Conservation (phyloP, 2,113 vertebrate genomes). For the Craseonycteris thonglongyai region DNA sequence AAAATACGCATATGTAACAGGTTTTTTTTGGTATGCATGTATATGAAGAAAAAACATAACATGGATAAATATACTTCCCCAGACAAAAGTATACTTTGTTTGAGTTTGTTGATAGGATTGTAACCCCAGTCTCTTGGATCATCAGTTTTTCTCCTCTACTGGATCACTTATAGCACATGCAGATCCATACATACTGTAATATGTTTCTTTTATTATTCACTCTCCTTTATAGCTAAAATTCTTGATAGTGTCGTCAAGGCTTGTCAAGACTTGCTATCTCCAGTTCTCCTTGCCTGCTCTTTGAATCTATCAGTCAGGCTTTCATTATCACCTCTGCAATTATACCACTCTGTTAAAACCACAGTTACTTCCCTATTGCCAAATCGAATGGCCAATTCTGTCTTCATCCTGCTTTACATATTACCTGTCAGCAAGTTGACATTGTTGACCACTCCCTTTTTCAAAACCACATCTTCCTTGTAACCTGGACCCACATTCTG, state of each 20-base stretch:
- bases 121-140: background rate
- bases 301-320: background rate
- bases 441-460: background rate
- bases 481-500: background rate
- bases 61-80: background rate
- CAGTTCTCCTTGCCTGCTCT: background rate
- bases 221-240: background rate
- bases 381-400: background rate
- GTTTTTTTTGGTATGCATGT: background rate
- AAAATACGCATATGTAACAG: background rate
- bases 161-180: background rate
- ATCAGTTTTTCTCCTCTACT: background rate
- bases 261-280: background rate
- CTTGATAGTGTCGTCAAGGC: background rate
- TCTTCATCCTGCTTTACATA: background rate
- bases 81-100: background rate
- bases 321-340: background rate
- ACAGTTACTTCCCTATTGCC: background rate
- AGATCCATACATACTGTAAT: background rate
- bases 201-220: background rate
- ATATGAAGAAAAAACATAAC: background rate
- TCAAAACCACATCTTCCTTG: background rate
- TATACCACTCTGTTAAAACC: background rate
- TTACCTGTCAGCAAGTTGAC: background rate
- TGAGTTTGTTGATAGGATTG: background rate